Evolutionary conservation across 2,113 vertebrate genomes (phyloP), one percentile per base, ranked within the genome.

Genomic region (Alethe diademata): DNA sequence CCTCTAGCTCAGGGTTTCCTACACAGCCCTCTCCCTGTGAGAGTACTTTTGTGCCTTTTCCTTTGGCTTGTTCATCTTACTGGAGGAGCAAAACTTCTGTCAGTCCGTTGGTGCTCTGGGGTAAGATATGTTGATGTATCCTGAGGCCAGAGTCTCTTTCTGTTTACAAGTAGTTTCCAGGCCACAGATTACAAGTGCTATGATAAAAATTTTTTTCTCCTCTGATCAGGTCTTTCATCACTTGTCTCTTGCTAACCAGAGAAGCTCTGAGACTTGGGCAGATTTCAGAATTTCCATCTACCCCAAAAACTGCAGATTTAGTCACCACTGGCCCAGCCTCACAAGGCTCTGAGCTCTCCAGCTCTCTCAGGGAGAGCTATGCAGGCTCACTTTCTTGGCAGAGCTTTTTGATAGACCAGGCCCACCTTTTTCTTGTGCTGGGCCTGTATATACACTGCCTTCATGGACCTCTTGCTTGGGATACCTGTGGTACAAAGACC

Each of bases 71-170:
- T 56, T 80, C 0, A 0, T 80, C 64, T 90, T 58, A 8, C 43
- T 71, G 43, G 56, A 64, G 80, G 56, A 73, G 22, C 83, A 86
- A 56, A 91, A 56, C 76, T 90, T 54, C 92, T 7, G 2, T 86
- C 72, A 45, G 64, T 80, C 76, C 61, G 80, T 48, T 47, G 64
- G 35, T 92, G 72, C 22, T 19, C 61, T 74, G 25, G 72, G 22
- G 67, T 80, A 53, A 72, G 92, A 74, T 86, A 89, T 93, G 83
- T 89, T 91, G 72, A 64, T 1, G 56, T 92, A 60, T 95, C 89
- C 83, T 75, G 86, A 89, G 92, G 91, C 83, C 90, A 89, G 35
- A 93, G 51, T 91, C 69, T 57, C 79, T 86, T 94, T 94, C 60
- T 84, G 61, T 81, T 93, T 90, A 85, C 2, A 13, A 78, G 64